Percentiles rank a stretch among this genome's conserved stretches.
phyloP scores from a whole-genome alignment of 2,797 vertebrate genomes.

The Rhinella marina region DNA sequence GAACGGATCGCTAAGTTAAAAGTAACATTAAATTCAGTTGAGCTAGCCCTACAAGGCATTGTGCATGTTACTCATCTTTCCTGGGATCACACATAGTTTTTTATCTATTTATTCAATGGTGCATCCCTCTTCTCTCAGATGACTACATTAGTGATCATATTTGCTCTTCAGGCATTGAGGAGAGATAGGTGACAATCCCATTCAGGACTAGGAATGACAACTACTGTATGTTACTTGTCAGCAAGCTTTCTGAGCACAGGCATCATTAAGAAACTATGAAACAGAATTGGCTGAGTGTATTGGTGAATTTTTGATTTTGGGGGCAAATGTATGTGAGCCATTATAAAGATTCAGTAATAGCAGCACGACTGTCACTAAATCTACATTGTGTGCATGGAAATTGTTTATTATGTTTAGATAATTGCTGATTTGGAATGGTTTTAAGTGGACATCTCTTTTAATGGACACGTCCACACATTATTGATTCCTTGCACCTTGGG shows the following conservation, averaged over 20 bases:
- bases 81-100: no score
- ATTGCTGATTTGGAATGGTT: not conserved
- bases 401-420: not conserved
- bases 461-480: conserved; percentile 18
- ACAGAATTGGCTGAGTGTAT: no score
- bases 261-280: no score
- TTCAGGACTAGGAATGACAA: not conserved
- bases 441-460: conserved; percentile 31
- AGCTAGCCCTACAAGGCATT: no score
- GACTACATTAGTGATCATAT: no score
- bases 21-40: no score
- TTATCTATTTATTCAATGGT: no score
- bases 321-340: not conserved
- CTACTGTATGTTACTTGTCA: not conserved
- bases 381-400: not conserved
- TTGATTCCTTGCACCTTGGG: conserved; percentile 20
- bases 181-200: not conserved
- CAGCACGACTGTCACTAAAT: not conserved
- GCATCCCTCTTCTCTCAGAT: no score
- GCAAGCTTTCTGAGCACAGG: not conserved
- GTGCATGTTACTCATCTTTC: no score
- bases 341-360: not conserved
- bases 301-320: not conserved
- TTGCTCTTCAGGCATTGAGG: not conserved
- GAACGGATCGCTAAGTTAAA: no score